Conservation (phyloP, 2,797 vertebrate species). For the Stomatorhinus walkeri region DNA sequence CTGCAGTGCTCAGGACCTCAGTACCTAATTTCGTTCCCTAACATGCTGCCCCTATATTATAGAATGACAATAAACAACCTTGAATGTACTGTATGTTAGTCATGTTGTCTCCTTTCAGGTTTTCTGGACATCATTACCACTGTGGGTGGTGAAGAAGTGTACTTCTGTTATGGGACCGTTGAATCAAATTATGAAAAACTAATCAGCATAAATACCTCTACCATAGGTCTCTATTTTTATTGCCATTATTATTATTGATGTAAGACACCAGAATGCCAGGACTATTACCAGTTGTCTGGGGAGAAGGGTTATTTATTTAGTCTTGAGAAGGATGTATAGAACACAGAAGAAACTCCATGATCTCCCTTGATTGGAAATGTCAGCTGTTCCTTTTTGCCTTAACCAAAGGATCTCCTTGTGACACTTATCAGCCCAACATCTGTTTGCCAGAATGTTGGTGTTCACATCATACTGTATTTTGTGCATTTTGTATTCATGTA, state of each 20-base stretch:
- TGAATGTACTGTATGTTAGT: neutral
- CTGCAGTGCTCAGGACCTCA: neutral
- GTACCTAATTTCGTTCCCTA: neutral
- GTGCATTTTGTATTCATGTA: neutral
- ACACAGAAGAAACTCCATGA: neutral
- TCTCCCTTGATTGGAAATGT: neutral
- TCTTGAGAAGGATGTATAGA: neutral
- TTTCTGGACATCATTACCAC: neutral
- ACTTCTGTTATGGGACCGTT: neutral
- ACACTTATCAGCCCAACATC: neutral
- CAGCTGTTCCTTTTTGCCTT: neutral
- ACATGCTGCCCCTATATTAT: neutral
- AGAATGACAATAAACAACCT: neutral
- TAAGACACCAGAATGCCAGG: neutral
- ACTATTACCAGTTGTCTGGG: neutral
- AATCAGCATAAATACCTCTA: neutral
- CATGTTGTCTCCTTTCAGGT: neutral
- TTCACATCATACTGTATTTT: neutral
- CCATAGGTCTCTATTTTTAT: neutral
- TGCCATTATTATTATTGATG: neutral
- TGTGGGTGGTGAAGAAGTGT: neutral
- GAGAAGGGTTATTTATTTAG: neutral
- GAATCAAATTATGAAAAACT: neutral
- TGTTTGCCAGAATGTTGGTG: neutral
- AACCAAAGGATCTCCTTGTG: neutral